A percentile compares a stretch with the other conserved stretches of the same genome.
phyloP scores from a whole-genome alignment of 2,888 invertebrate genomes.

The Ophion slaviceki region DNA sequence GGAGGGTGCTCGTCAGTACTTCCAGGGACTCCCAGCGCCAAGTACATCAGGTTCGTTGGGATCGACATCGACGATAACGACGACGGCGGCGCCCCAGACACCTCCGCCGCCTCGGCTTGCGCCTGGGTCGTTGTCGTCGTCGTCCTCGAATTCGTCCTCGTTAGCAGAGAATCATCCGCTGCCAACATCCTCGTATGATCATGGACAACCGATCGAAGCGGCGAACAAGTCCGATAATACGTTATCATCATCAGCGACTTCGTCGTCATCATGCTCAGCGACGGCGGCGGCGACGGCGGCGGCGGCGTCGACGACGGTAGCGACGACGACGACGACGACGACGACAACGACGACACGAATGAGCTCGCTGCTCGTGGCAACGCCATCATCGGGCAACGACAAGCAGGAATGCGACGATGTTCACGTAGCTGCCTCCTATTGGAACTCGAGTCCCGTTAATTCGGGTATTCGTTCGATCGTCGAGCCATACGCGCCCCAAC shows the following conservation, averaged over 20 bases:
- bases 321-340: constrained; percentile 52
- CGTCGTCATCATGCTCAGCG: constrained; percentile 57
- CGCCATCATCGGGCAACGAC: constrained; percentile 56
- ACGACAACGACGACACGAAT: constrained; percentile 51
- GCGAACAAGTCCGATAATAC: constrained; percentile 38
- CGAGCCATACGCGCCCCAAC: constrained; percentile 80
- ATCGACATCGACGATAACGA: constrained; percentile 70
- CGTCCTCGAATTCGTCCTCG: constrained; percentile 42
- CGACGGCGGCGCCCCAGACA: constrained; percentile 61
- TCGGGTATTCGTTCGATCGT: constrained; percentile 73
- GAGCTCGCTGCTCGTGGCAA: constrained; percentile 40
- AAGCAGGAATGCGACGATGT: constrained; percentile 54
- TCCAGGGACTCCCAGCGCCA: constrained; percentile 90
- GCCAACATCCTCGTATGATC: constrained; percentile 62
- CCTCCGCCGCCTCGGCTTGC: constrained; percentile 54
- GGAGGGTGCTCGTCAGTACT: constrained; percentile 93
- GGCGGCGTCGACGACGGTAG: not conserved
- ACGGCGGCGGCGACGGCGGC: constrained; percentile 25
- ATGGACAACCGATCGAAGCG: constrained; percentile 63
- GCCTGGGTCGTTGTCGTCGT: constrained; percentile 46
- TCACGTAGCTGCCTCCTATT: constrained; percentile 71
- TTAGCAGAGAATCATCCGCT: constrained; percentile 56
- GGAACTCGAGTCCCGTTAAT: constrained; percentile 73
- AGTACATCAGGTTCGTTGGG: constrained; percentile 84
- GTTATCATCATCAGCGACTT: constrained; percentile 47